Conservation (phyloP, 1,140 invertebrate genomes). For the Sipha flava region DNA sequence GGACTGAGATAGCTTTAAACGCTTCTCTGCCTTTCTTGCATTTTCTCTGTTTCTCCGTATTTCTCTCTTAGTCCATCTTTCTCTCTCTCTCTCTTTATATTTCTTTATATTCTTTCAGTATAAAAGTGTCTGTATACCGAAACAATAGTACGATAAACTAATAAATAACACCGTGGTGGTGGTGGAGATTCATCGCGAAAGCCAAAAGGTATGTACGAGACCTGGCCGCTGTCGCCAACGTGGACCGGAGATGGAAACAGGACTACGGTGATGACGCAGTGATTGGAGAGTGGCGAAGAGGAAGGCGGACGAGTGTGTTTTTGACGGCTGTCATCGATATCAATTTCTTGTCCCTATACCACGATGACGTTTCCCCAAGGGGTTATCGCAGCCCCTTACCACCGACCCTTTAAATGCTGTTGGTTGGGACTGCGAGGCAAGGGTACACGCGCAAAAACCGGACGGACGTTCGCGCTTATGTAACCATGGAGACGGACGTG, state of each 20-base stretch:
- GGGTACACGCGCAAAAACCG: neutral
- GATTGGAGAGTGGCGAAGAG: neutral
- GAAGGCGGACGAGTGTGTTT: neutral
- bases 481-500: conserved; percentile 17
- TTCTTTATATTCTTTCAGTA: too few species aligned
- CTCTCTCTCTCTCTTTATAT: neutral
- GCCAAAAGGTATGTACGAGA: neutral
- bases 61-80: neutral
- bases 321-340: conserved; percentile 31
- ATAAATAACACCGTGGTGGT: neutral
- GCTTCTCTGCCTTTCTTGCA: too few species aligned
- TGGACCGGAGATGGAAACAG: too few species aligned
- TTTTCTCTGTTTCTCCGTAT: neutral
- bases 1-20: neutral
- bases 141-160: conserved; percentile 13
- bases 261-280: too few species aligned
- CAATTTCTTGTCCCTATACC: conserved; percentile 16
- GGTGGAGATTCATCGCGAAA: neutral
- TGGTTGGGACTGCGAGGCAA: neutral
- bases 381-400: neutral
- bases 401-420: neutral
- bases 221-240: too few species aligned
- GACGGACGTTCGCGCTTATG: neutral
- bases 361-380: neutral
- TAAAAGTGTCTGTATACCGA: neutral